A percentile compares a stretch with the other conserved stretches of the same genome.
Evolutionary conservation across 2,888 invertebrate species (phyloP).

Genomic region (Selenia dentaria): DNA sequence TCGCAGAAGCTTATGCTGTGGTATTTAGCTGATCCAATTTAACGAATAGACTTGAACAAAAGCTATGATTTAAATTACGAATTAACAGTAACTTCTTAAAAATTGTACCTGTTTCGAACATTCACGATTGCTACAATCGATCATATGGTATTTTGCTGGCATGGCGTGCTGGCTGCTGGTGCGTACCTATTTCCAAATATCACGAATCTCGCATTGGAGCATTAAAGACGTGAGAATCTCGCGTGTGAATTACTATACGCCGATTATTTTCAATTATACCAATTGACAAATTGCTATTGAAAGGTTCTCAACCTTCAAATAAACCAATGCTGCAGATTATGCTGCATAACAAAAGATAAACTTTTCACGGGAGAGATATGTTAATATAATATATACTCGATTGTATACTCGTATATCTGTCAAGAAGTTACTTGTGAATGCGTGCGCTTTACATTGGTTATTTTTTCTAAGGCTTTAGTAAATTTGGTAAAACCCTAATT

Average conservation of each 20-base stretch:
- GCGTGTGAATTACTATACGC: conserved; percentile 49
- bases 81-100: no score
- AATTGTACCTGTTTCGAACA: no score
- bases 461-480: no score
- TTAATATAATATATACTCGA: no score
- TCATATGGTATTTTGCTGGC: background rate
- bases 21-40: no score
- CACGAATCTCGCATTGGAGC: conserved; percentile 23
- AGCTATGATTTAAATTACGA: no score
- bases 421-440: no score
- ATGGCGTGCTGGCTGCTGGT: conserved; percentile 9
- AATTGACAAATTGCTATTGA: conserved; percentile 60
- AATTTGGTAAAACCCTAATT: no score
- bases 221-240: conserved; percentile 47
- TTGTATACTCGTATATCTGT: no score
- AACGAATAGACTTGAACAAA: no score
- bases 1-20: no score
- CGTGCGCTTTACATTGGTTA: no score
- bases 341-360: conserved; percentile 17
- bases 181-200: conserved; percentile 31
- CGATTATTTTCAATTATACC: conserved; percentile 55
- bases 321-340: conserved; percentile 33
- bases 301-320: conserved; percentile 59
- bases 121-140: background rate
- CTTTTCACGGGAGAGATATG: conserved; percentile 32